Percentiles rank a stretch among this genome's conserved stretches.
These are phyloP conservation scores for Neomicropteryx cornuta DNA, from an alignment of 1,140 invertebrate genomes.

Conservation along the genomic window DNA sequence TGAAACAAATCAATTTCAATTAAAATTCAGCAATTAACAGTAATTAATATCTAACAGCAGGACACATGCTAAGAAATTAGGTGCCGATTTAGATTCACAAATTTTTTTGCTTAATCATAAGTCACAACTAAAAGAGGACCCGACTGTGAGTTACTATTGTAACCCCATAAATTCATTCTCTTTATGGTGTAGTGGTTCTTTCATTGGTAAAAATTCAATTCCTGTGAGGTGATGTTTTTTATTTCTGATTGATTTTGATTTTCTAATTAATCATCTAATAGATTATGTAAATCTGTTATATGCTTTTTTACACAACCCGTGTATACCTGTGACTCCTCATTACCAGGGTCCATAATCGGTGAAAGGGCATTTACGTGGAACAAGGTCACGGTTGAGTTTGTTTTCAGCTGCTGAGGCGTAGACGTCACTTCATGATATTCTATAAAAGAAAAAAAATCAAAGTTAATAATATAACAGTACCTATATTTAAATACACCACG, in stretches of 20 bases:
- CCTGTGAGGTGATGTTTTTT: slow-evolving; percentile 6
- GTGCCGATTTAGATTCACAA: too few relatives aligned
- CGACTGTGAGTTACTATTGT: too few relatives aligned
- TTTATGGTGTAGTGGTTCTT: slow-evolving; percentile 4
- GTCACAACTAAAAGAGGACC: too few relatives aligned
- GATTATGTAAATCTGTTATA: slow-evolving; percentile 4
- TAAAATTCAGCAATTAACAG: too few relatives aligned
- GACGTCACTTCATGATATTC: slow-evolving; percentile 8
- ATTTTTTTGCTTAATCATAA: too few relatives aligned
- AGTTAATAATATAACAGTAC: not conserved
- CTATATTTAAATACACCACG: too few relatives aligned
- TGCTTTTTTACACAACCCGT: slow-evolving; percentile 7
- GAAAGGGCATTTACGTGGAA: slow-evolving; percentile 12
- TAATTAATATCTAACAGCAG: too few relatives aligned
- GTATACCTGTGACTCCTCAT: slow-evolving; percentile 7
- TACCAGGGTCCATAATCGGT: slow-evolving; percentile 9
- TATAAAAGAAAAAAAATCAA: not conserved
- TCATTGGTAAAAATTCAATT: slow-evolving; percentile 6
- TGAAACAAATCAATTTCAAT: too few relatives aligned
- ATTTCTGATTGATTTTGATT: too few relatives aligned
- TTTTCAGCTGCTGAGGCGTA: slow-evolving; percentile 9
- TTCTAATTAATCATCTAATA: too few relatives aligned
- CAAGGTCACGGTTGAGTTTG: slow-evolving; percentile 6
- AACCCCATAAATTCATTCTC: too few relatives aligned
- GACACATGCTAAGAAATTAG: too few relatives aligned